phyloP scores from a whole-genome alignment of 1,140 invertebrate genomes.

The Listronotus bonariensis region DNA sequence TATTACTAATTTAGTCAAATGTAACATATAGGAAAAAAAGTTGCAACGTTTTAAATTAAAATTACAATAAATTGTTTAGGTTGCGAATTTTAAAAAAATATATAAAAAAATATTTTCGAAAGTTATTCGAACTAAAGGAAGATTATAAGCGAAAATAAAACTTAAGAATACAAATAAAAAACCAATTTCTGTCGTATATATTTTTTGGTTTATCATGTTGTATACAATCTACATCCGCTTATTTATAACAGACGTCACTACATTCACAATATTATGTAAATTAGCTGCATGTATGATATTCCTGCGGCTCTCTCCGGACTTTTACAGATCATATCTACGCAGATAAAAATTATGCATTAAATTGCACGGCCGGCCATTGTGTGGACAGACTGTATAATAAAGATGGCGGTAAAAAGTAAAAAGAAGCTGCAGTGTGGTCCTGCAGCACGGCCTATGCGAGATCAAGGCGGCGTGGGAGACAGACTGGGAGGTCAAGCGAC shows the following conservation, averaged over 20 bases:
- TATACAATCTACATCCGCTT: slow-evolving; percentile 1
- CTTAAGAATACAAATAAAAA: no score
- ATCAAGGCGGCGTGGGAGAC: slow-evolving; percentile 33
- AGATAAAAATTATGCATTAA: slow-evolving; percentile 31
- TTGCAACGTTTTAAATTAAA: no score
- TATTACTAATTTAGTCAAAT: no score
- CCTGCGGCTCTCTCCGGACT: background rate
- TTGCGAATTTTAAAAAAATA: no score
- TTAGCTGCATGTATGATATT: slow-evolving; percentile 25
- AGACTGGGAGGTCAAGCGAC: slow-evolving; percentile 22
- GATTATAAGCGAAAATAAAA: no score
- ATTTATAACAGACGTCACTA: slow-evolving; percentile 16
- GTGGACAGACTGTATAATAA: slow-evolving; percentile 34
- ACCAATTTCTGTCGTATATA: no score
- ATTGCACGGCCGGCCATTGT: slow-evolving; percentile 28
- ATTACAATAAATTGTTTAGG: no score
- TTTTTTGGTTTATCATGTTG: no score
- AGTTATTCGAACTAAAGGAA: no score
- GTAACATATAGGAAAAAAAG: no score
- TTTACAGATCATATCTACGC: slow-evolving; percentile 26
- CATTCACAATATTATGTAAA: slow-evolving; percentile 29
- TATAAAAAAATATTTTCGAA: no score
- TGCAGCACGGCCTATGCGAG: slow-evolving; percentile 9
- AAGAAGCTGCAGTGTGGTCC: slow-evolving; percentile 33
- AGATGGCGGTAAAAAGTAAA: slow-evolving; percentile 27